Evolutionary conservation across 2,888 invertebrate species (phyloP).

Genomic region (Drosophila mayaguana): DNA sequence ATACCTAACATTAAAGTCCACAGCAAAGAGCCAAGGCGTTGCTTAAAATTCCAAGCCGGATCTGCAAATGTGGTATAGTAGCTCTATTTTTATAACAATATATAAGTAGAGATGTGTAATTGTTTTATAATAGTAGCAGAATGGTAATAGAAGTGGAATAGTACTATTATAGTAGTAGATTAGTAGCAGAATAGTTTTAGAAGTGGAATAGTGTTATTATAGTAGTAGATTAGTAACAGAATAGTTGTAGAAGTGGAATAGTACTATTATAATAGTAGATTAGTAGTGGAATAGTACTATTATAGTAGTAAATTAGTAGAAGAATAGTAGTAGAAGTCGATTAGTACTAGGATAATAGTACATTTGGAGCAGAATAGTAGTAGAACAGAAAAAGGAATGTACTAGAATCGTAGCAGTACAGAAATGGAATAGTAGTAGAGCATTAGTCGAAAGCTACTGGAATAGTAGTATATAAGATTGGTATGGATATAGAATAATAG

Average conservation of each 20-base stretch:
- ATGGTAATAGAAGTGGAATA: too few relatives aligned
- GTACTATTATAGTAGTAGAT: too few relatives aligned
- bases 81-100: neutral
- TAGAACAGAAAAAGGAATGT: rapidly evolving
- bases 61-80: neutral
- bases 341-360: neutral
- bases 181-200: too few relatives aligned
- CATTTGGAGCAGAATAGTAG: neutral
- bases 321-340: neutral
- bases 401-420: neutral
- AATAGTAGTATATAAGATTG: too few relatives aligned
- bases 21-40: neutral
- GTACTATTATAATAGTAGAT: too few relatives aligned
- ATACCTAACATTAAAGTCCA: neutral
- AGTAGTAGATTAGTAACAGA: too few relatives aligned
- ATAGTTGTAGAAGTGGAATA: neutral
- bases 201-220: too few relatives aligned
- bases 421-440: neutral
- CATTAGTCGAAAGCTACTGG: too few relatives aligned
- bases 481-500: neutral
- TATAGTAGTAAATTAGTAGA: neutral
- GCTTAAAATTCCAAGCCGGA: neutral
- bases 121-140: too few relatives aligned
- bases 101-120: too few relatives aligned
- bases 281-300: neutral